These are phyloP conservation scores for Dolichopus griseipennis DNA, from an alignment of 2,888 invertebrate genomes.

Conservation along the genomic window DNA sequence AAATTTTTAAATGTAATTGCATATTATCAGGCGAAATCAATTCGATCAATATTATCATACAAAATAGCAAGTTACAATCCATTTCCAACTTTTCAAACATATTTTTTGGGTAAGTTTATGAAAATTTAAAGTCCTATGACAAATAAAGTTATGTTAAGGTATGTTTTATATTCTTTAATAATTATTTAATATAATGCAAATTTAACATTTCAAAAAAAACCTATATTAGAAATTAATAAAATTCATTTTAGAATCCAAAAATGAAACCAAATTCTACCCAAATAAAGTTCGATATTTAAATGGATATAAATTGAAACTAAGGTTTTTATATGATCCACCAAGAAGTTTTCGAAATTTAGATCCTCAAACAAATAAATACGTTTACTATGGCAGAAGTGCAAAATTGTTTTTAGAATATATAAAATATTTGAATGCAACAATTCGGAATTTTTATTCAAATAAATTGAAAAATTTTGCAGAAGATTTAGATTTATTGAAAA, in stretches of 20 bases:
- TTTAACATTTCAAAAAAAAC: too few relatives aligned
- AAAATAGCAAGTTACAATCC: background rate
- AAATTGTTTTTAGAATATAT: background rate
- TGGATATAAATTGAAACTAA: background rate
- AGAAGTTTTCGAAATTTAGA: background rate
- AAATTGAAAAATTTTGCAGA: background rate
- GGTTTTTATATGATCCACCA: background rate
- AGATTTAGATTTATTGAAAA: background rate
- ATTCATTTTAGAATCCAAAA: background rate
- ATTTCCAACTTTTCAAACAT: background rate
- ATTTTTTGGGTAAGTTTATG: background rate
- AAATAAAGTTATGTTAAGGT: too few relatives aligned
- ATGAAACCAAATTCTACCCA: background rate
- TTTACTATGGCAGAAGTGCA: background rate
- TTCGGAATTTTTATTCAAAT: background rate
- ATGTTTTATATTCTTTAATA: too few relatives aligned
- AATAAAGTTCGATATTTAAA: background rate
- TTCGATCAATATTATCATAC: background rate
- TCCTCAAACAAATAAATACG: background rate
- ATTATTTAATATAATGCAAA: too few relatives aligned
- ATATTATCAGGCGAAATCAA: background rate
- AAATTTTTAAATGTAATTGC: constrained; percentile 1
- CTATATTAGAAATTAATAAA: too few relatives aligned
- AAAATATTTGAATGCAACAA: background rate
- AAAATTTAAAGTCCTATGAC: too few relatives aligned